Conservation (phyloP, 2,797 vertebrate species). For the Sebastes kiyomatsui region DNA sequence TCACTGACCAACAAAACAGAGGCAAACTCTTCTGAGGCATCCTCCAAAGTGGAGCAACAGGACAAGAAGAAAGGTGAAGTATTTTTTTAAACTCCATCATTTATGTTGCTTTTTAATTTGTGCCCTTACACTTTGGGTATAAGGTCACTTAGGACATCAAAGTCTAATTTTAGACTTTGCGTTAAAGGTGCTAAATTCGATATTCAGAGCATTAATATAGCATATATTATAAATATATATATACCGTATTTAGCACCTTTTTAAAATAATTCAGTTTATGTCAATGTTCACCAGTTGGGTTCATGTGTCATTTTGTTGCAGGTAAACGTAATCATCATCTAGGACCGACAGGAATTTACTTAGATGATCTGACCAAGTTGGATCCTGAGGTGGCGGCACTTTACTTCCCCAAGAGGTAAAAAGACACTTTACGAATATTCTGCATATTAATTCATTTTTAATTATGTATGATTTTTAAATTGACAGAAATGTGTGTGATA, state of each 20-base stretch:
- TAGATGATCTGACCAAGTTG: conserved; percentile 86
- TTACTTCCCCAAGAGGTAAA: conserved; percentile 90
- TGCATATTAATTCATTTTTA: not conserved
- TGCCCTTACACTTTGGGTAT: not conserved
- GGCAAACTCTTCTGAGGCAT: conserved; percentile 35
- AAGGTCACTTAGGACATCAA: no score
- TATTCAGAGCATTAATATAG: no score
- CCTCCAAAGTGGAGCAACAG: conserved; percentile 59
- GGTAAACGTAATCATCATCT: conserved; percentile 85
- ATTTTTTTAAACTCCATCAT: not conserved
- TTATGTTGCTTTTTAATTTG: not conserved
- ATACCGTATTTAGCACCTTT: no score
- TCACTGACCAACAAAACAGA: conserved; percentile 46
- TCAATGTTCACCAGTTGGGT: not conserved
- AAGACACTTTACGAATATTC: not conserved
- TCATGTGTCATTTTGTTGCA: conserved; percentile 39
- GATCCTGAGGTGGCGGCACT: conserved; percentile 85
- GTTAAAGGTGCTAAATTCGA: not conserved
- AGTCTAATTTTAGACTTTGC: not conserved
- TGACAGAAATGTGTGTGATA: not conserved
- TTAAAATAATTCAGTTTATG: not conserved
- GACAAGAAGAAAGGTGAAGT: conserved; percentile 79
- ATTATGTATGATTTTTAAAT: not conserved
- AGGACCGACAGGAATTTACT: conserved; percentile 85
- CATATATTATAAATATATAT: no score